These are phyloP conservation scores for Argyrosomus japonicus DNA, from an alignment of 2,113 vertebrate genomes.

Conservation along the genomic window DNA sequence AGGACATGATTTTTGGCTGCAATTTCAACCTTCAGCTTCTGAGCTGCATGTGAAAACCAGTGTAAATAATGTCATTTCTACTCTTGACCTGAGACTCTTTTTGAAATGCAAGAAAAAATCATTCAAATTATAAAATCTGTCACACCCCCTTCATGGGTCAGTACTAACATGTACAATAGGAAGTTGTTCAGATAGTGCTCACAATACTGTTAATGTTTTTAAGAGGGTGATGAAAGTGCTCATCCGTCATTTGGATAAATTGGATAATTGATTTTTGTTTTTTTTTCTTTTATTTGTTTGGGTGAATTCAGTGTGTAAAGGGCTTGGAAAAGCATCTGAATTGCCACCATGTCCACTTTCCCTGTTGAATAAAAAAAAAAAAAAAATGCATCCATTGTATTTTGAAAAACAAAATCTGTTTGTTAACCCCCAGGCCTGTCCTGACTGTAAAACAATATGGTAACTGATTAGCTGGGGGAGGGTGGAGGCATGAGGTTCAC, in stretches of 20 bases:
- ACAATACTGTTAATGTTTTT: constrained; percentile 55
- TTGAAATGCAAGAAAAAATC: constrained; percentile 79
- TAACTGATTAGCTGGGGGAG: constrained; percentile 52
- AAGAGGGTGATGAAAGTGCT: constrained; percentile 57
- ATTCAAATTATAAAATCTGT: constrained; percentile 58
- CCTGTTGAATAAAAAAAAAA: constrained; percentile 63
- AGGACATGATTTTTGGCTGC: constrained; percentile 75
- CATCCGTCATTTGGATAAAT: constrained; percentile 60
- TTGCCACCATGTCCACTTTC: constrained; percentile 53
- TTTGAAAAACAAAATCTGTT: constrained; percentile 68
- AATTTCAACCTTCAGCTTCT: constrained; percentile 77
- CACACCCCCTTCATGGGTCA: constrained; percentile 68
- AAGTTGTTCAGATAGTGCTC: constrained; percentile 60
- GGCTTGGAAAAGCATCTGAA: constrained; percentile 69
- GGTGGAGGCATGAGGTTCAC: constrained; percentile 49
- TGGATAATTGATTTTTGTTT: constrained; percentile 42
- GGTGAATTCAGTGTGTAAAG: constrained; percentile 64
- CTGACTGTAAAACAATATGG: constrained; percentile 61
- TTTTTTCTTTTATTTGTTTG: constrained; percentile 40
- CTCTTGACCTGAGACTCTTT: constrained; percentile 76
- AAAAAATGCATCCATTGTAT: constrained; percentile 68
- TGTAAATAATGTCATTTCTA: constrained; percentile 87
- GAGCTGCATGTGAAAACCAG: constrained; percentile 84
- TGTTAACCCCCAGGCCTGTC: constrained; percentile 52
- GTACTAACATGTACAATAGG: constrained; percentile 72